Conservation (phyloP, 1,140 invertebrate species). For the Pseudobourletiella spinata region DNA sequence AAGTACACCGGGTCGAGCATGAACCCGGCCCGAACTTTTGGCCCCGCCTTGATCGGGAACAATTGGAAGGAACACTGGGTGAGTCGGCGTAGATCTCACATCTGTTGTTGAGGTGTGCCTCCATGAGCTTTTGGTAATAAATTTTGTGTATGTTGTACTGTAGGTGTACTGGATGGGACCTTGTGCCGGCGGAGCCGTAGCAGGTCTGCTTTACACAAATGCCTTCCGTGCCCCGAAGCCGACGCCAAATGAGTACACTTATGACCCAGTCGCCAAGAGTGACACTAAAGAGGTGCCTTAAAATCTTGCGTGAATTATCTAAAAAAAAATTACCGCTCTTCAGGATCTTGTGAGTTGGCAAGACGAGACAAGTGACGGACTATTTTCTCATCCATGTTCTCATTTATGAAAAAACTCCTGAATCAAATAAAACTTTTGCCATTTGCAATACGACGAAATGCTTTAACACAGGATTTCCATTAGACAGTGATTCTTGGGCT, state of each 20-base stretch:
- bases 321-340: too few species aligned
- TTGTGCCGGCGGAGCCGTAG: conserved; percentile 31
- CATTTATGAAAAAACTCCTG: too few species aligned
- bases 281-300: conserved; percentile 32
- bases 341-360: too few species aligned
- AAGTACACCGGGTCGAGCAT: conserved; percentile 76
- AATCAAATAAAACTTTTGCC: too few species aligned
- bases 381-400: too few species aligned
- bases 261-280: conserved; percentile 28
- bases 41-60: conserved; percentile 67
- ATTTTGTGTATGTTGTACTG: conserved; percentile 32
- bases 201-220: conserved; percentile 30
- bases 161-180: conserved; percentile 35
- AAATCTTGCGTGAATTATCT: not conserved
- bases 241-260: conserved; percentile 13
- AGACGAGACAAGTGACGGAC: too few species aligned
- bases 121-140: too few species aligned
- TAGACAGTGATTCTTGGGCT: too few species aligned
- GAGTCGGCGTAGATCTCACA: too few species aligned
- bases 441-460: too few species aligned
- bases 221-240: conserved; percentile 18
- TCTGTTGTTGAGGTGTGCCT: too few species aligned
- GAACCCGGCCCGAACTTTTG: conserved; percentile 80
- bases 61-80: conserved; percentile 74
- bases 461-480: too few species aligned